Conservation (phyloP, 2,113 vertebrate species). For the Sebastes schlegelii region DNA sequence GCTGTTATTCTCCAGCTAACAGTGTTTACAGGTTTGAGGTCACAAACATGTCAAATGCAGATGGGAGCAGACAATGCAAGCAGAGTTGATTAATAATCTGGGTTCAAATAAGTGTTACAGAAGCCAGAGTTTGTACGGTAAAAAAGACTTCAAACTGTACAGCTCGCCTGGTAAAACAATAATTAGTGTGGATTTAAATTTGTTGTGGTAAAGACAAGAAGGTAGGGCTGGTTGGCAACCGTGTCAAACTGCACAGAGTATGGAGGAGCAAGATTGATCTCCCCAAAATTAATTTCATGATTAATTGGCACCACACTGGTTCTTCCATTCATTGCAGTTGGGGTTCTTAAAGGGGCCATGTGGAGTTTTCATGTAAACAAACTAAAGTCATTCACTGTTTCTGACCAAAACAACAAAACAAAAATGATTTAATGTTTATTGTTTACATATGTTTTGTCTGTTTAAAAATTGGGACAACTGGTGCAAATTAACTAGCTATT, state of each 20-base stretch:
- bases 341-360: neutral
- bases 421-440: too few relatives aligned
- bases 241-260: neutral
- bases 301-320: neutral
- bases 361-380: neutral
- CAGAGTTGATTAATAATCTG: neutral
- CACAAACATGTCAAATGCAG: neutral
- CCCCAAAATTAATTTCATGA: neutral
- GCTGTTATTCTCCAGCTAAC: neutral
- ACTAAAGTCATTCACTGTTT: too few relatives aligned
- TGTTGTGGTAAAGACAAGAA: neutral
- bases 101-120: neutral
- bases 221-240: neutral
- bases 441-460: too few relatives aligned
- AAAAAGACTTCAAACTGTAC: neutral
- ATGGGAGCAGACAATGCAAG: neutral
- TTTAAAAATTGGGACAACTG: too few relatives aligned
- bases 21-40: constrained; percentile 1
- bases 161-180: neutral
- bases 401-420: too few relatives aligned
- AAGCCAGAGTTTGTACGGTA: neutral
- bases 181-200: neutral
- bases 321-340: neutral
- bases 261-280: neutral
- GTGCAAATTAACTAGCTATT: too few relatives aligned